Base-by-base conservation (phyloP, 2,888 invertebrate genomes). In the Fabriciana adippe region DNA sequence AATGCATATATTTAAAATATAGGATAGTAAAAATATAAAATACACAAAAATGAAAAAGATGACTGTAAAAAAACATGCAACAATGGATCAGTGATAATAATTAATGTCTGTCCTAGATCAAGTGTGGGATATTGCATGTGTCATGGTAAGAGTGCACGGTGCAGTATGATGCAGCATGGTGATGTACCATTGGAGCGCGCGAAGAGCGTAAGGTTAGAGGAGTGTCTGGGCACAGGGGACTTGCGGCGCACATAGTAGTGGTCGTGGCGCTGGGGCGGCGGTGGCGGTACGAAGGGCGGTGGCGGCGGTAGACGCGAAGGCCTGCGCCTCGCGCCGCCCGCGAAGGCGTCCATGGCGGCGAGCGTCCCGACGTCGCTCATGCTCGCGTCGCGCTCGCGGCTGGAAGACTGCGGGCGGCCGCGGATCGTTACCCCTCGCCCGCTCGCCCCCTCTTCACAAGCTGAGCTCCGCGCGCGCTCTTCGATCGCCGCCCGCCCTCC, bases 361-460 rank as follows among this genome's bases (percentile, higher is more conserved):
- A 92, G 92, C 89, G 92, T 92, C 86, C 90, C 92, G 82, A 92
- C 92, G 89, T 91, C 91, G 89, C 91, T 86, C 92, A 92, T 92
- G 88, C 87, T 91, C 86, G 83, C 90, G 82, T 82, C 87, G 84
- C 88, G 88, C 93, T 93, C 83, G 87, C 88, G 84, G 88, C 86
- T 89, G 89, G 89, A 89, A 89, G 87, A 91, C 90, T 90, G 90
- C 88, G 89, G 83, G 87, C 71, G 76, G 70, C 74, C 70, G 74
- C 72, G 74, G 77, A 78, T 79, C 80, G 78, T 79, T 79, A 79
- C 78, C 78, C 75, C 74, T 66, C 87, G 82, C 80, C 78, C 79
- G 78, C 85, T 85, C 86, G 82, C 87, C 87, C 86, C 85, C 78
- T 82, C 84, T 82, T 67, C 69, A 82, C 79, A 84, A 77, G 78